A percentile compares a stretch with the other conserved stretches of the same genome.
Evolutionary conservation across 2,888 invertebrate species (phyloP).

Genomic region (Bedellia somnulentella): DNA sequence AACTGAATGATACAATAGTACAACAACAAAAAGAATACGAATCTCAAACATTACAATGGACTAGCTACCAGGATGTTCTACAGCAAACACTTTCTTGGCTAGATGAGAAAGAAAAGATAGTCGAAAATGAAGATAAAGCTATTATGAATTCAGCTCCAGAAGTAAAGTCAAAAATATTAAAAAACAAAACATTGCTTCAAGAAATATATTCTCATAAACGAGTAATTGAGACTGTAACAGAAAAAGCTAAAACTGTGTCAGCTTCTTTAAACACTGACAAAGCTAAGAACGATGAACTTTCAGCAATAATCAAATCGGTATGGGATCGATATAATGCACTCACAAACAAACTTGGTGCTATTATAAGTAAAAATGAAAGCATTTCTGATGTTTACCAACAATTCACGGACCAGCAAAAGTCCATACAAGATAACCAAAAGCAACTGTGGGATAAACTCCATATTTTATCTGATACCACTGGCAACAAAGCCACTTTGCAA

Average conservation of each 20-base stretch:
- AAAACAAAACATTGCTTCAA: slow-evolving; percentile 84
- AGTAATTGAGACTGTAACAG: slow-evolving; percentile 86
- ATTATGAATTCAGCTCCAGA: slow-evolving; percentile 81
- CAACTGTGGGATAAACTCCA: slow-evolving; percentile 87
- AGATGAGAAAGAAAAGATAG: slow-evolving; percentile 78
- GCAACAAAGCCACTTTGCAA: slow-evolving; percentile 84
- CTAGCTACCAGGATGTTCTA: slow-evolving; percentile 82
- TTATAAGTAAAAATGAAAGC: slow-evolving; percentile 74
- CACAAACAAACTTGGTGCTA: slow-evolving; percentile 65
- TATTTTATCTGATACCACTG: slow-evolving; percentile 81
- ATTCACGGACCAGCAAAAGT: slow-evolving; percentile 83
- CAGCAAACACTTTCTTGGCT: slow-evolving; percentile 85
- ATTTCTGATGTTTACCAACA: slow-evolving; percentile 81
- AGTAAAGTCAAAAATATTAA: slow-evolving; percentile 79
- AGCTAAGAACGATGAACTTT: slow-evolving; percentile 64
- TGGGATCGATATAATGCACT: slow-evolving; percentile 76
- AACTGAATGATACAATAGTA: slow-evolving; percentile 78
- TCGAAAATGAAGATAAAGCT: slow-evolving; percentile 70
- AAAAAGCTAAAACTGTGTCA: slow-evolving; percentile 77
- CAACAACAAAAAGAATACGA: slow-evolving; percentile 85
- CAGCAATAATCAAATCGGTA: slow-evolving; percentile 70
- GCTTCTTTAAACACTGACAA: slow-evolving; percentile 58
- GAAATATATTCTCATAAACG: slow-evolving; percentile 90
- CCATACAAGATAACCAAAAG: slow-evolving; percentile 88
- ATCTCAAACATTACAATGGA: slow-evolving; percentile 79